Conservation (phyloP, 2,888 invertebrate genomes). For the Nasonovia ribisnigri region DNA sequence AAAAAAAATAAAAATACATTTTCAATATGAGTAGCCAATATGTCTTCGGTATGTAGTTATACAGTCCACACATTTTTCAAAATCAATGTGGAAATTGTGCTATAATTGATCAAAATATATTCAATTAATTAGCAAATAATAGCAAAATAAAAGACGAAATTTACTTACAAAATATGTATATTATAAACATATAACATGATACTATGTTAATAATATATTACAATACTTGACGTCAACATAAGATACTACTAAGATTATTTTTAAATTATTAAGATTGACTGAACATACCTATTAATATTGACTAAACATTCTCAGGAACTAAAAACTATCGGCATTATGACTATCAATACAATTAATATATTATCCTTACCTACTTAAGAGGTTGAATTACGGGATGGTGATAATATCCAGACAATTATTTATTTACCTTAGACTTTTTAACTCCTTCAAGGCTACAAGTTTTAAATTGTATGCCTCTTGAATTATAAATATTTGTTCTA, state of each 20-base stretch:
- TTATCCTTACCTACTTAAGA: not conserved
- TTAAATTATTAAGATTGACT: not conserved
- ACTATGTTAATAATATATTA: not conserved
- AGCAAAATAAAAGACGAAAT: too few species aligned
- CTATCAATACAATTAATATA: not conserved
- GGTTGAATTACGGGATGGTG: not conserved
- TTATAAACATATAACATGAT: not conserved
- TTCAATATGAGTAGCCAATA: too few species aligned
- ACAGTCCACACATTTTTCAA: not conserved
- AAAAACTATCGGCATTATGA: not conserved
- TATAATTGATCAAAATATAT: not conserved
- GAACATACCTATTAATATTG: not conserved
- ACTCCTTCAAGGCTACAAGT: not conserved
- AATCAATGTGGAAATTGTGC: not conserved
- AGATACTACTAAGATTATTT: not conserved
- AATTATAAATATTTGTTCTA: not conserved
- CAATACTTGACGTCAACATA: not conserved
- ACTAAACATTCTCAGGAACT: not conserved
- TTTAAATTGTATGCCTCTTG: not conserved
- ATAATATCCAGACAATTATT: not conserved
- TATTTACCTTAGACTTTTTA: not conserved
- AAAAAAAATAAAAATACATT: too few species aligned
- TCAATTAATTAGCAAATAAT: not conserved
- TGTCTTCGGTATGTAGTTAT: not conserved
- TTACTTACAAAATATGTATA: not conserved